Conservation (phyloP, 2,797 vertebrate genomes). For the Dromococcyx pavoninus region DNA sequence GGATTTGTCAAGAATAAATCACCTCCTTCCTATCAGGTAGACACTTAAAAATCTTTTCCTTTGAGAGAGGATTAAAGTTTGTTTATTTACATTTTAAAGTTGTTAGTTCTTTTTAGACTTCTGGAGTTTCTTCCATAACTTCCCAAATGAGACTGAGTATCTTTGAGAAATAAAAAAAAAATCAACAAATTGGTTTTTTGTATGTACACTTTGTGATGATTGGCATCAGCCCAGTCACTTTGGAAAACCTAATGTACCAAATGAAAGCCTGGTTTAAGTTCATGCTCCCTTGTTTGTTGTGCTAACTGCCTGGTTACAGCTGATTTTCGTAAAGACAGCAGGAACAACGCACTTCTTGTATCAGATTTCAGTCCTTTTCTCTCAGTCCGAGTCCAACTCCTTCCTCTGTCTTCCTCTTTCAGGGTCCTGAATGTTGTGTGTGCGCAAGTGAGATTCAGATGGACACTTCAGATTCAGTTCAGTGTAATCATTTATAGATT, state of each 20-base stretch:
- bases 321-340: not conserved
- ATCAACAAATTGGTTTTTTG: not conserved
- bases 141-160: not conserved
- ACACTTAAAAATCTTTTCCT: not conserved
- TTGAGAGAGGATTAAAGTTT: not conserved
- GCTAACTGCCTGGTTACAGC: not conserved
- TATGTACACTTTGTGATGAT: not conserved
- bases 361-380: not conserved
- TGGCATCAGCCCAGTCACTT: not conserved
- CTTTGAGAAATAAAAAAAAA: not conserved
- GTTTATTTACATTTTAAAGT: not conserved
- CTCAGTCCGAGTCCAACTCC: not conserved
- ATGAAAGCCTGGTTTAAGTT: not conserved
- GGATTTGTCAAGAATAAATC: not conserved
- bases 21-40: not conserved
- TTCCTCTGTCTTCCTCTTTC: not conserved
- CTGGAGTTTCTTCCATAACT: not conserved
- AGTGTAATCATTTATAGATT: not conserved
- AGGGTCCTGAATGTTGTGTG: rapidly evolving
- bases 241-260: not conserved
- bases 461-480: not conserved
- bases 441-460: not conserved
- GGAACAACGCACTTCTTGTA: not conserved
- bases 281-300: not conserved
- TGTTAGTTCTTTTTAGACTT: not conserved